Evolutionary conservation across 2,888 invertebrate genomes (phyloP).

Genomic region (Drosophila vallismaia): DNA sequence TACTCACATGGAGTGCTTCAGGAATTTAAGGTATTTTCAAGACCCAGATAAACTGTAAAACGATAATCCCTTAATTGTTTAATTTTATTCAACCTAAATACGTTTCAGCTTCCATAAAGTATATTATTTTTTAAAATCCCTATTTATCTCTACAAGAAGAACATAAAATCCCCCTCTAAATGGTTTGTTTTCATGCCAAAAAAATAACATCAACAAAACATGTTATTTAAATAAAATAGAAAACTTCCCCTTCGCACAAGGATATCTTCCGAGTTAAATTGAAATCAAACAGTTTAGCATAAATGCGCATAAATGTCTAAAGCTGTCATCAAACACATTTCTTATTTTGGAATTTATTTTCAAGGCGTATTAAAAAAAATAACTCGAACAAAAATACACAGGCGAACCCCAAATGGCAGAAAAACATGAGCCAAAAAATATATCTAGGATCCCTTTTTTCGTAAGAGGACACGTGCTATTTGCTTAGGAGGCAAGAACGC

Average conservation of each 20-base stretch:
- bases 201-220: too few relatives aligned
- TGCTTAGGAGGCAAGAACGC: conserved; percentile 44
- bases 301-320: conserved; percentile 77
- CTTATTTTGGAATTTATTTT: conserved; percentile 56
- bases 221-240: too few relatives aligned
- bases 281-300: conserved; percentile 75
- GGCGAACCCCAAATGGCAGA: conserved; percentile 7
- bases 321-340: conserved; percentile 75
- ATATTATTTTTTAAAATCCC: too few relatives aligned
- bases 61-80: neutral
- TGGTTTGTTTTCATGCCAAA: too few relatives aligned
- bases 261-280: conserved; percentile 20
- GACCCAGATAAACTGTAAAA: neutral
- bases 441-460: conserved; percentile 28
- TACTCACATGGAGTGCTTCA: conserved; percentile 1
- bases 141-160: too few relatives aligned
- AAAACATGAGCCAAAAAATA: conserved; percentile 5
- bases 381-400: conserved; percentile 32
- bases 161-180: too few relatives aligned
- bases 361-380: conserved; percentile 62
- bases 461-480: conserved; percentile 45
- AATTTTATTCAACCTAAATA: neutral
- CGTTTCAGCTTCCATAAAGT: too few relatives aligned
- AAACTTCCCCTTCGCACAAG: neutral
- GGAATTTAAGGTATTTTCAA: conserved; percentile 1